These are phyloP conservation scores for Tolypeutes matacus DNA, from an alignment of 2,797 vertebrate genomes.

Conservation along the genomic window DNA sequence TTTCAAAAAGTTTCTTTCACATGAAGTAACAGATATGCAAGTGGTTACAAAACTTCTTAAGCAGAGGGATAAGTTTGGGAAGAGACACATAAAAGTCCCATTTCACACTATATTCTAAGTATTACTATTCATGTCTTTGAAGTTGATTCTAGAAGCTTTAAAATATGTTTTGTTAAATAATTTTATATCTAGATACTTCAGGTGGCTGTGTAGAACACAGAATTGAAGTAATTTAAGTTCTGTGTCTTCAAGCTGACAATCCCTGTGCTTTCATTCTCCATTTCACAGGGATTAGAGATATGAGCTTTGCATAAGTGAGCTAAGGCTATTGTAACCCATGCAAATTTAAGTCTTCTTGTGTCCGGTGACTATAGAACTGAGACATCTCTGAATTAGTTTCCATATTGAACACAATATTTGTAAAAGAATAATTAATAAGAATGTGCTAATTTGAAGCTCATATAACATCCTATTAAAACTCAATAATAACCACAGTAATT, in stretches of 20 bases:
- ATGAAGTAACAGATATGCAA: background rate
- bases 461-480: background rate
- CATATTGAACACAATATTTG: background rate
- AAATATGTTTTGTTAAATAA: background rate
- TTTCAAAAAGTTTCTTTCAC: background rate
- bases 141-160: background rate
- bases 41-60: background rate
- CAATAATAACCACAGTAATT: background rate
- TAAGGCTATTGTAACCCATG: background rate
- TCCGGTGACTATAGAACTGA: background rate
- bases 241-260: background rate
- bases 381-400: constrained; percentile 21
- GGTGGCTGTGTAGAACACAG: no score
- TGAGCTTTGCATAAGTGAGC: background rate
- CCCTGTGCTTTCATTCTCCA: background rate
- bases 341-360: background rate
- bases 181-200: background rate
- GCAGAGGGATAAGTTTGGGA: background rate
- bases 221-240: background rate
- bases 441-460: constrained; percentile 6
- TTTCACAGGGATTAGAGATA: background rate
- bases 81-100: no score
- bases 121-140: background rate
- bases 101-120: background rate
- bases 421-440: background rate